phyloP scores from a whole-genome alignment of 2,888 invertebrate species.

The Meliscaeva auricollis region DNA sequence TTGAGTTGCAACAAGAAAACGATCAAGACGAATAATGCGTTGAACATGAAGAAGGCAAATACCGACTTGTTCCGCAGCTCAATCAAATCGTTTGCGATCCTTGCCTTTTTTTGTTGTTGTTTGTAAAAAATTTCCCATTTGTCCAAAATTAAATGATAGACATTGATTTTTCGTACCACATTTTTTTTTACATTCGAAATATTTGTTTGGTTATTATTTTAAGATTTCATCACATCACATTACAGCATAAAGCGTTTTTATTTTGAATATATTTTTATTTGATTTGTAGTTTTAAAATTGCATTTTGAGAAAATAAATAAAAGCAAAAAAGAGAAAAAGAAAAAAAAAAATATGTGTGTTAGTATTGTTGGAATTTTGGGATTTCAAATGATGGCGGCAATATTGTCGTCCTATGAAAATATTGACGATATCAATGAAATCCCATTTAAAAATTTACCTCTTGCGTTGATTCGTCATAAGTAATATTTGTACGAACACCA shows the following conservation, averaged over 20 bases:
- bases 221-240: constrained; percentile 77
- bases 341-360: constrained; percentile 81
- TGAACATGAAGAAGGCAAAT: constrained; percentile 99
- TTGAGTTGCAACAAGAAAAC: constrained; percentile 99
- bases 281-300: constrained; percentile 53
- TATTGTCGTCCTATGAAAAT: neutral
- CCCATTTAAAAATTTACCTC: constrained; percentile 89
- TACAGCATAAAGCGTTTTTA: constrained; percentile 79
- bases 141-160: constrained; percentile 13
- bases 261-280: constrained; percentile 41
- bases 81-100: constrained; percentile 95
- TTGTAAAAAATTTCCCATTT: constrained; percentile 49
- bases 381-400: constrained; percentile 78
- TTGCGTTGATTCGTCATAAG: constrained; percentile 94
- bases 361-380: constrained; percentile 81
- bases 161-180: neutral
- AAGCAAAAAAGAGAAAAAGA: constrained; percentile 78
- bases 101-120: constrained; percentile 88
- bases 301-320: constrained; percentile 71
- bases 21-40: constrained; percentile 99
- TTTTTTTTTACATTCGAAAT: constrained; percentile 35
- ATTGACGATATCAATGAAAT: constrained; percentile 77
- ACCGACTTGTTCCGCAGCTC: constrained; percentile 98
- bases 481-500: constrained; percentile 96
- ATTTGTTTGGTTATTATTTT: neutral